Evolutionary conservation across 2,797 vertebrate genomes (phyloP).

Genomic region (Chelon labrosus): DNA sequence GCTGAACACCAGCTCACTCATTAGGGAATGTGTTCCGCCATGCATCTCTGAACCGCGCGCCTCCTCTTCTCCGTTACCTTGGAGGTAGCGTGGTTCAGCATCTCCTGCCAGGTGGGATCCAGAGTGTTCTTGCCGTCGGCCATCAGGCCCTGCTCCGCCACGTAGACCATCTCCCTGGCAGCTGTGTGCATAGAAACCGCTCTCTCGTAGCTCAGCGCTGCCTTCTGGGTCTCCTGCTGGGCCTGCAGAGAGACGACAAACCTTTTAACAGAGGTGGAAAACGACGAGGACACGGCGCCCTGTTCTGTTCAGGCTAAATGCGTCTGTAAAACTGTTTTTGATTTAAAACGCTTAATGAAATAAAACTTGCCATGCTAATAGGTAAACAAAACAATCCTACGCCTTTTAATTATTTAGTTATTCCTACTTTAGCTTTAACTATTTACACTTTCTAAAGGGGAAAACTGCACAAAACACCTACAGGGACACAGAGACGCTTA

Average conservation of each 20-base stretch:
- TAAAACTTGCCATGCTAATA: too few relatives aligned
- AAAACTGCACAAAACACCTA: too few relatives aligned
- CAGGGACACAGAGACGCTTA: too few relatives aligned
- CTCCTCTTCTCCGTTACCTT: conserved; percentile 81
- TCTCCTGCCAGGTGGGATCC: conserved; percentile 97
- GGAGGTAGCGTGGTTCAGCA: conserved; percentile 95
- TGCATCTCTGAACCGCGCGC: too few relatives aligned
- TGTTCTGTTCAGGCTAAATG: not conserved
- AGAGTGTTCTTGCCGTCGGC: conserved; percentile 92
- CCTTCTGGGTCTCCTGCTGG: conserved; percentile 96
- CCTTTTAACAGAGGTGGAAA: conserved; percentile 29
- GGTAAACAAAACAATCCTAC: too few relatives aligned
- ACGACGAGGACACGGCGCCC: conserved; percentile 6
- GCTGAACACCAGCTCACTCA: too few relatives aligned
- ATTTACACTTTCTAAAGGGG: too few relatives aligned
- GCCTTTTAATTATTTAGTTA: too few relatives aligned
- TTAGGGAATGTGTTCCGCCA: too few relatives aligned
- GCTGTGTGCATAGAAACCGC: conserved; percentile 96
- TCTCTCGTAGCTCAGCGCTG: conserved; percentile 92
- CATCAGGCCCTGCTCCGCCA: conserved; percentile 95
- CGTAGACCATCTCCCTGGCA: conserved; percentile 96
- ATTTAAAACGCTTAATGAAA: too few relatives aligned
- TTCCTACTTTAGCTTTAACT: too few relatives aligned
- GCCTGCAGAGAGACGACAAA: conserved; percentile 83
- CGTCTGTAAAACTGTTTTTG: not conserved